Evolutionary conservation across 2,797 vertebrate species (phyloP).

Genomic region (Cyclura pinguis): DNA sequence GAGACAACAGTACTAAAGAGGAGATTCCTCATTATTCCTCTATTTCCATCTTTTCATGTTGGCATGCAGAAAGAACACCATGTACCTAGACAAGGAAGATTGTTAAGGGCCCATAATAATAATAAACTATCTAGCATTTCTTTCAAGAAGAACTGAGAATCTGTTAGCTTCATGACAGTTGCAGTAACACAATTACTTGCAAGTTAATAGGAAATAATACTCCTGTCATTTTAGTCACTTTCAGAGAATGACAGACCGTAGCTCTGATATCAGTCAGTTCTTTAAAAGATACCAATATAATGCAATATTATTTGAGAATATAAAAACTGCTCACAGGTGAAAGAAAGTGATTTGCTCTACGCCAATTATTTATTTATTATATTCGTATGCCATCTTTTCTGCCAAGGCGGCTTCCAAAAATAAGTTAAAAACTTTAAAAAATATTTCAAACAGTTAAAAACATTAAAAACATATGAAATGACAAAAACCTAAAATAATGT

Average conservation of each 20-base stretch:
- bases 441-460: too few relatives aligned
- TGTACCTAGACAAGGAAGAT: neutral
- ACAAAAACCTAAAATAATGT: too few relatives aligned
- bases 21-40: neutral
- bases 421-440: too few relatives aligned
- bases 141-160: neutral
- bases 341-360: neutral
- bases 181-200: neutral
- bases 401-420: too few relatives aligned
- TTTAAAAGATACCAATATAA: slow-evolving; percentile 15
- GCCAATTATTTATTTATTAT: neutral
- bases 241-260: neutral
- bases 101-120: neutral
- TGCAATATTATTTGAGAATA: neutral
- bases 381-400: too few relatives aligned
- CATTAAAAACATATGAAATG: too few relatives aligned
- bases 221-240: slow-evolving; percentile 1
- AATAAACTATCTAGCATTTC: slow-evolving; percentile 3
- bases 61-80: neutral
- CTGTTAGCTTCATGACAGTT: neutral
- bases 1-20: neutral
- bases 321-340: neutral
- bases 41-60: neutral
- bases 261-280: neutral
- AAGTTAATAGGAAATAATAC: neutral